Percentiles rank a stretch among this genome's conserved stretches.
These are phyloP conservation scores for Hylia prasina DNA, from an alignment of 2,113 vertebrate genomes.

Conservation along the genomic window DNA sequence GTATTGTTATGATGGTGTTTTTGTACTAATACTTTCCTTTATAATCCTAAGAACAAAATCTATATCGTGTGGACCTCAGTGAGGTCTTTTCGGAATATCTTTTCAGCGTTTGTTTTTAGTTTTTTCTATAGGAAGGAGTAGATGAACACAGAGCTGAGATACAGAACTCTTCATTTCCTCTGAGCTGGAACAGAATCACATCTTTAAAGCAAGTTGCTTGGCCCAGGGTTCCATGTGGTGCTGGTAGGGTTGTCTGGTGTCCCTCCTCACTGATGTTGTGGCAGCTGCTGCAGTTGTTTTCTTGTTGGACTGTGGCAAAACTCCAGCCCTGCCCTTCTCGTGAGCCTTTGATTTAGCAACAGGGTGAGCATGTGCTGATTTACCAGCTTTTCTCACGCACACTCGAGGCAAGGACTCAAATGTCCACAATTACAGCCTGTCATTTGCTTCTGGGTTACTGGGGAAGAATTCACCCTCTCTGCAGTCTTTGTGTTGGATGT, in stretches of 20 bases:
- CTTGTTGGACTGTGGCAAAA: background rate
- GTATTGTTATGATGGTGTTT: rapidly evolving
- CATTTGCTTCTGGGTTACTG: background rate
- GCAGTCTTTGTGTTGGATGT: background rate
- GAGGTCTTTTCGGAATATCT: background rate
- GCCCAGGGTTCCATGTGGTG: background rate
- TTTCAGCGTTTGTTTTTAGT: background rate
- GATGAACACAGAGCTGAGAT: background rate
- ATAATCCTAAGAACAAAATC: background rate
- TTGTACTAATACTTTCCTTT: background rate
- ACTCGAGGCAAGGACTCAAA: background rate
- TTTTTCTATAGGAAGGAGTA: background rate
- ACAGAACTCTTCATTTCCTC: background rate
- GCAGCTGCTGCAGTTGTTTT: background rate
- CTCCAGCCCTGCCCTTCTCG: background rate
- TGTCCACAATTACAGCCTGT: background rate
- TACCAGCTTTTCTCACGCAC: background rate
- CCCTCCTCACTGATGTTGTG: rapidly evolving
- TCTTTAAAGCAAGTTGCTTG: background rate
- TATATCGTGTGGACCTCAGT: background rate
- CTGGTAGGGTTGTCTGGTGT: background rate
- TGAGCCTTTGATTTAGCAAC: background rate
- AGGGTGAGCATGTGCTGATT: background rate
- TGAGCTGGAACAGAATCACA: background rate
- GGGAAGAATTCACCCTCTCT: background rate